Evolutionary conservation across 23 tunicate genomes (phyloP).

Genomic region (Styela clava): DNA sequence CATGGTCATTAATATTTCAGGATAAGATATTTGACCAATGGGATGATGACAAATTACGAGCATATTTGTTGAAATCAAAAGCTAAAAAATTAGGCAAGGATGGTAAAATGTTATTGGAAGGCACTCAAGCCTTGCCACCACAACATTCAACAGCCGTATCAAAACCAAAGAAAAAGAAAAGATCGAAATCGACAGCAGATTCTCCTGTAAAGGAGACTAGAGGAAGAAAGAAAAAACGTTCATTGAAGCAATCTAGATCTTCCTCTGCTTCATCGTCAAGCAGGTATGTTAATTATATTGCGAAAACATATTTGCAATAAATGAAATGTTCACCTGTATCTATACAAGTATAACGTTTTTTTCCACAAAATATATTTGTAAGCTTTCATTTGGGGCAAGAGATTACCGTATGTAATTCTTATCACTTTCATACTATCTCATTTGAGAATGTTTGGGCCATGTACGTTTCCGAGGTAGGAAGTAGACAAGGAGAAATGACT

Average conservation of each 20-base stretch:
- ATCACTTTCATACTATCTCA: no score
- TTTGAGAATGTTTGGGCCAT: no score
- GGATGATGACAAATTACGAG: conserved; percentile 33
- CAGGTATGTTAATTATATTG: background rate
- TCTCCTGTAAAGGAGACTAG: background rate
- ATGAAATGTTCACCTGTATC: no score
- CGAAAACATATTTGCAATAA: no score
- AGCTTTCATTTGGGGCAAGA: no score
- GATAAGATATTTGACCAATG: conserved; percentile 27
- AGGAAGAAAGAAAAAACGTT: conserved; percentile 14
- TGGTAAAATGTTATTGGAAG: background rate
- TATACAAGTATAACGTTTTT: no score
- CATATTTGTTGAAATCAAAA: conserved; percentile 26
- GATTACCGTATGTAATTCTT: no score
- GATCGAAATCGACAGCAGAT: background rate
- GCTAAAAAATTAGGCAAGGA: conserved; percentile 15
- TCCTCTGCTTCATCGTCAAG: background rate
- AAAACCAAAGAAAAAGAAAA: background rate
- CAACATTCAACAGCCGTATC: background rate
- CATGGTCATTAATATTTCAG: background rate
- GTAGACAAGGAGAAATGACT: no score
- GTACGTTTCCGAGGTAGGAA: no score
- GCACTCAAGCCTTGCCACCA: background rate
- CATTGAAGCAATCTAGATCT: background rate
- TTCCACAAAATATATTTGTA: no score